These are phyloP conservation scores for Aphidius gifuensis DNA, from an alignment of 1,140 invertebrate genomes.

Conservation along the genomic window DNA sequence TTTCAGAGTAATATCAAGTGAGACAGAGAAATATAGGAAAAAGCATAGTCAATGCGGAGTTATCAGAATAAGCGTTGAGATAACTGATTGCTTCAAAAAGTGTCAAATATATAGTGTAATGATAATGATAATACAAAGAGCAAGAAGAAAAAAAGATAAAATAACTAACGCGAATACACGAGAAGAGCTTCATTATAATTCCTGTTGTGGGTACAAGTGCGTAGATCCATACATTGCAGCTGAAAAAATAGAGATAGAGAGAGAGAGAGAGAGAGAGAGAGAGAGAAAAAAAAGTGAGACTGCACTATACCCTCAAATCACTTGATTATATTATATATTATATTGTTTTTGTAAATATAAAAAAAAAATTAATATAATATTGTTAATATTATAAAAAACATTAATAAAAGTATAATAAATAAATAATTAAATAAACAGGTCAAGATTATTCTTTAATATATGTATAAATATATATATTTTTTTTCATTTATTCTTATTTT, in stretches of 20 bases:
- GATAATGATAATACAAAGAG: slow-evolving; percentile 28
- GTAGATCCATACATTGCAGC: slow-evolving; percentile 46
- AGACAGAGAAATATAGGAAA: too few relatives aligned
- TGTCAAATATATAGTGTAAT: too few relatives aligned
- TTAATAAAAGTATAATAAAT: background rate
- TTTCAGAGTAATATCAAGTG: too few relatives aligned
- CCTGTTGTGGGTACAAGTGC: slow-evolving; percentile 47
- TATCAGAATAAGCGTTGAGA: too few relatives aligned
- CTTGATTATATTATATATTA: slow-evolving; percentile 5
- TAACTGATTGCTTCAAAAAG: too few relatives aligned
- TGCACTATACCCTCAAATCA: background rate
- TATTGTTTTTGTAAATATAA: background rate
- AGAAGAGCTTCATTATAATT: slow-evolving; percentile 34
- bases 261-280: slow-evolving; percentile 25
- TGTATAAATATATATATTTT: too few relatives aligned
- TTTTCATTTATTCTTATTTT: too few relatives aligned
- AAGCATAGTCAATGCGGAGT: too few relatives aligned
- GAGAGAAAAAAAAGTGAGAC: slow-evolving; percentile 36
- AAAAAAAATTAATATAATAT: background rate
- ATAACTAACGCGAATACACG: slow-evolving; percentile 20
- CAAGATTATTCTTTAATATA: too few relatives aligned
- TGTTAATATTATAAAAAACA: background rate
- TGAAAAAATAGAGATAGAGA: slow-evolving; percentile 44
- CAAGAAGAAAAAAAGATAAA: slow-evolving; percentile 30
- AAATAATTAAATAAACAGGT: background rate